phyloP scores from a whole-genome alignment of 2,113 vertebrate genomes.

The Semicossyphus pulcher region DNA sequence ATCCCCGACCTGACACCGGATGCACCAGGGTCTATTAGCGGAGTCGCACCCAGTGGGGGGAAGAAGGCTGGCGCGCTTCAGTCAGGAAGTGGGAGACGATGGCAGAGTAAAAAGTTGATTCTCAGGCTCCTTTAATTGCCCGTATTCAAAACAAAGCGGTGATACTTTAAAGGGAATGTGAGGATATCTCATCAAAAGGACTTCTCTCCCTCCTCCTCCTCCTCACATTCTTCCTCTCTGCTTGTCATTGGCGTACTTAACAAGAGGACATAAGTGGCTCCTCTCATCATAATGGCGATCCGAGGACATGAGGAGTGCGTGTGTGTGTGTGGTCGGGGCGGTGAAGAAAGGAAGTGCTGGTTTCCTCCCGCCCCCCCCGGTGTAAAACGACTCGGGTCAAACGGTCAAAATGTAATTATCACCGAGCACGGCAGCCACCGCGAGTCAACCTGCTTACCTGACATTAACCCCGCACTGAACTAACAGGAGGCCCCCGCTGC shows the following conservation, averaged over 20 bases:
- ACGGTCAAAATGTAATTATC: slow-evolving; percentile 81
- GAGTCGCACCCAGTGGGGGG: slow-evolving; percentile 62
- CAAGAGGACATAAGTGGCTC: slow-evolving; percentile 72
- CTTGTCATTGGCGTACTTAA: slow-evolving; percentile 70
- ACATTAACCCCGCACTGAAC: slow-evolving; percentile 79
- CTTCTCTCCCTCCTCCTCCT: slow-evolving; percentile 18
- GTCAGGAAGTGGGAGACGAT: slow-evolving; percentile 72
- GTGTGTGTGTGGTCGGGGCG: slow-evolving; percentile 51
- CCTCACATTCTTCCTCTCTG: slow-evolving; percentile 17
- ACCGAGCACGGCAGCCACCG: slow-evolving; percentile 58
- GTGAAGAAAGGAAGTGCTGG: slow-evolving; percentile 62
- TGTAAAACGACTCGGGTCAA: slow-evolving; percentile 79
- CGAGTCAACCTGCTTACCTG: slow-evolving; percentile 78
- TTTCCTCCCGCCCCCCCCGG: slow-evolving; percentile 46
- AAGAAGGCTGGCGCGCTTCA: slow-evolving; percentile 66
- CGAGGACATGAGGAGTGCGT: slow-evolving; percentile 52
- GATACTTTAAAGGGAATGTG: slow-evolving; percentile 46
- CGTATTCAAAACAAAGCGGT: slow-evolving; percentile 64
- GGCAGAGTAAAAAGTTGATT: slow-evolving; percentile 58
- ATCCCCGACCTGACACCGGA: slow-evolving; percentile 79
- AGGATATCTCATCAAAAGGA: slow-evolving; percentile 51
- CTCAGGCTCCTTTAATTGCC: slow-evolving; percentile 67
- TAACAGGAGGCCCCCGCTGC: slow-evolving; percentile 69
- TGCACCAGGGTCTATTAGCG: slow-evolving; percentile 78
- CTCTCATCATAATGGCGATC: slow-evolving; percentile 72